Conservation (phyloP, 2,113 vertebrate species). For the Rhea americana region DNA sequence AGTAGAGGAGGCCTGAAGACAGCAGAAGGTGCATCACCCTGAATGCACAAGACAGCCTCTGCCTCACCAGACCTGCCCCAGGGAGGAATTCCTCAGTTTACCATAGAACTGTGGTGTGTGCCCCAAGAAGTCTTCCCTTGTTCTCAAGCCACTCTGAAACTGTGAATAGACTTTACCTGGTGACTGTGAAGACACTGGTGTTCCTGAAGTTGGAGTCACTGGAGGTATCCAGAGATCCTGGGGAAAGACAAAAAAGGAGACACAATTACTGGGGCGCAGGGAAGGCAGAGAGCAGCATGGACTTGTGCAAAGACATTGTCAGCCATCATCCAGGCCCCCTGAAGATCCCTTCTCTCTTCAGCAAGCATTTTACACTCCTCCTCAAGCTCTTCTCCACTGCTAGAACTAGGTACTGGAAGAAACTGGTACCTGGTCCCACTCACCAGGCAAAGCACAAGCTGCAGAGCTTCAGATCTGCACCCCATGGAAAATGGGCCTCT, state of each 20-base stretch:
- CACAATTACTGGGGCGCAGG: background rate
- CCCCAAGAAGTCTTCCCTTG: accelerated
- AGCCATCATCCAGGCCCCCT: accelerated
- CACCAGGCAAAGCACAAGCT: background rate
- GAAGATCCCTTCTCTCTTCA: background rate
- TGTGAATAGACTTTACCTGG: conserved; percentile 65
- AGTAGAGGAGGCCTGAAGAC: no score
- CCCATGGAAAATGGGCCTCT: background rate
- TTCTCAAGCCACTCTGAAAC: background rate
- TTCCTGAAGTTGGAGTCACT: conserved; percentile 83
- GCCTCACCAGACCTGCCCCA: background rate
- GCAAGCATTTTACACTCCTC: background rate
- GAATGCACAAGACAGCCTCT: background rate
- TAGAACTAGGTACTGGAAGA: background rate
- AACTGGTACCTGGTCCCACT: background rate
- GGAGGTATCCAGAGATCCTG: conserved; percentile 80
- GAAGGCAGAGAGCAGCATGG: background rate
- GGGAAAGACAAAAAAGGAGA: background rate
- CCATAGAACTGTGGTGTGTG: background rate
- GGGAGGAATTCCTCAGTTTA: background rate
- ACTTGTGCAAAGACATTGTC: background rate
- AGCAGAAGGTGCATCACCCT: background rate
- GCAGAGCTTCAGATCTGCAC: background rate
- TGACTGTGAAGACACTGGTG: conserved; percentile 81
- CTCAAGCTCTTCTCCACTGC: background rate